Evolutionary conservation across 2,888 invertebrate species (phyloP).

Genomic region (Drosophila villosipedis): DNA sequence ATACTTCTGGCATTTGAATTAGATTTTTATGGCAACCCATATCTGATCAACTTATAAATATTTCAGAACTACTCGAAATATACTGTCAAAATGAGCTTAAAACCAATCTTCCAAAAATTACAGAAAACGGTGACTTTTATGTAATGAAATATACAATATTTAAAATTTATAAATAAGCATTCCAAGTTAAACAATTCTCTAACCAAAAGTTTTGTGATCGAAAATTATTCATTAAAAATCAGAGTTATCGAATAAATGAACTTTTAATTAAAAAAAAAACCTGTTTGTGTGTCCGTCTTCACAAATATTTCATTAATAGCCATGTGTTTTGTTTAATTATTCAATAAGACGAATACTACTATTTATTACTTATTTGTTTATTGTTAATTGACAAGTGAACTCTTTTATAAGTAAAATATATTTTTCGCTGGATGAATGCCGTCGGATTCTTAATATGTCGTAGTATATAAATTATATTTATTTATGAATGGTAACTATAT

Average conservation of each 20-base stretch:
- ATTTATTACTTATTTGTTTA: neutral
- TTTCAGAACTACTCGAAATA: neutral
- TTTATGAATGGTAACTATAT: neutral
- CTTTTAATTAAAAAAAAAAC: neutral
- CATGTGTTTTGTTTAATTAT: neutral
- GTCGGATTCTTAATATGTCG: neutral
- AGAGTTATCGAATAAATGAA: neutral
- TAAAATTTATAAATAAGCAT: neutral
- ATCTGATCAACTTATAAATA: neutral
- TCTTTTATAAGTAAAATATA: neutral
- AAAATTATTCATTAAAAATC: neutral
- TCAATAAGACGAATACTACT: neutral
- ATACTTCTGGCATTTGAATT: neutral
- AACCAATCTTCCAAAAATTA: neutral
- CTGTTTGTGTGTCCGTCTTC: neutral
- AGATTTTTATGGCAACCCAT: neutral
- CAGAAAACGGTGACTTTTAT: neutral
- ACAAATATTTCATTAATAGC: accelerated
- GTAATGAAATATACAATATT: neutral
- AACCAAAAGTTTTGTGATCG: neutral
- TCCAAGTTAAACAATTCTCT: neutral
- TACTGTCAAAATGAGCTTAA: neutral
- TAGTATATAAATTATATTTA: neutral
- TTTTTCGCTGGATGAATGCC: neutral
- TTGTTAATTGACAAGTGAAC: neutral